These are phyloP conservation scores for Seira ritae DNA, from an alignment of 2,888 invertebrate genomes.

Conservation along the genomic window DNA sequence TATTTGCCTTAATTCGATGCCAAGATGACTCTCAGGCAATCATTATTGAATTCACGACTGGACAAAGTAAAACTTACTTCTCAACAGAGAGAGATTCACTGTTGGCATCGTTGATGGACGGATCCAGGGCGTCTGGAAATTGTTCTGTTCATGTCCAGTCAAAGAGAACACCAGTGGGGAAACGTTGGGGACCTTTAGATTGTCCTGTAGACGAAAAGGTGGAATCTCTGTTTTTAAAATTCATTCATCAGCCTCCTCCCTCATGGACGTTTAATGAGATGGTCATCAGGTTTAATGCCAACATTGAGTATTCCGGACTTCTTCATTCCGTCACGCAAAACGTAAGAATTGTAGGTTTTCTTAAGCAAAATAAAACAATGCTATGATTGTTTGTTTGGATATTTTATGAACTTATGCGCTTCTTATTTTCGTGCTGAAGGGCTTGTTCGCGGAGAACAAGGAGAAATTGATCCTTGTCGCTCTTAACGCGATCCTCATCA, in stretches of 20 bases:
- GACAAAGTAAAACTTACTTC: slow-evolving; percentile 90
- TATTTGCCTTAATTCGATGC: slow-evolving; percentile 94
- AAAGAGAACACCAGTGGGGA: slow-evolving; percentile 88
- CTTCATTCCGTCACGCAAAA: slow-evolving; percentile 97
- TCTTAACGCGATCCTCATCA: slow-evolving; percentile 88
- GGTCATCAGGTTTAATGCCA: slow-evolving; percentile 96
- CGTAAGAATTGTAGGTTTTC: slow-evolving; percentile 82
- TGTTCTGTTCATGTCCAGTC: slow-evolving; percentile 96
- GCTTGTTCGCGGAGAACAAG: slow-evolving; percentile 98
- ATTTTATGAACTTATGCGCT: background rate
- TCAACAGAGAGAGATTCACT: slow-evolving; percentile 97
- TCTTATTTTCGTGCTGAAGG: slow-evolving; percentile 79
- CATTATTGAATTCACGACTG: slow-evolving; percentile 94
- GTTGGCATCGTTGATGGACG: slow-evolving; percentile 95
- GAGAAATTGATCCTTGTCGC: slow-evolving; percentile 96
- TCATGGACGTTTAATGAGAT: slow-evolving; percentile 85
- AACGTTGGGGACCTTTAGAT: slow-evolving; percentile 91
- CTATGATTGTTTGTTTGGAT: background rate
- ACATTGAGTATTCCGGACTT: slow-evolving; percentile 97
- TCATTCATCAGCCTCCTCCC: slow-evolving; percentile 82
- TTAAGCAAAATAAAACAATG: background rate
- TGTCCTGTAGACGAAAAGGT: slow-evolving; percentile 93
- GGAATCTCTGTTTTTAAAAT: slow-evolving; percentile 92
- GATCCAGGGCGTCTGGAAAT: slow-evolving; percentile 97
- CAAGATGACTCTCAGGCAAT: slow-evolving; percentile 95